These are phyloP conservation scores for Iguana delicatissima DNA, from an alignment of 2,797 vertebrate species.

Conservation along the genomic window DNA sequence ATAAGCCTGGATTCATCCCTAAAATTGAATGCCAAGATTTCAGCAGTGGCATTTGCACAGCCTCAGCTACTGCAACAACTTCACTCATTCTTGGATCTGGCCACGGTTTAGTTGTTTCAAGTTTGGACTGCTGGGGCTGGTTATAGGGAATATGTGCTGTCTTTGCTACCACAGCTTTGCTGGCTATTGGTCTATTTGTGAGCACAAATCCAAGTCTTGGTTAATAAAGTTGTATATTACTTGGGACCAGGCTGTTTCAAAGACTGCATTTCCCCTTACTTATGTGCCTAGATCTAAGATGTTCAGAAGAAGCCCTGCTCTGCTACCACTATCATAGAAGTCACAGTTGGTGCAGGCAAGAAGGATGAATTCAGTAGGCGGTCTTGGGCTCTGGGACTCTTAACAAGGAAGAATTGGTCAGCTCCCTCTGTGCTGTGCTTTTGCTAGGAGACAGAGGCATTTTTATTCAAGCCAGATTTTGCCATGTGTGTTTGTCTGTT, in stretches of 20 bases:
- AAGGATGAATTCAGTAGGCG: not conserved
- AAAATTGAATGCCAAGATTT: no score
- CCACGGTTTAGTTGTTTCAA: not conserved
- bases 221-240: not conserved
- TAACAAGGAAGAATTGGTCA: not conserved
- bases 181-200: no score
- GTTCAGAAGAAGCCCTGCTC: not conserved
- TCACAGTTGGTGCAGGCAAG: not conserved
- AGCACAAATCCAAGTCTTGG: not conserved
- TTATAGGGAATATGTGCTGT: not conserved
- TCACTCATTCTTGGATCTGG: not conserved
- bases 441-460: not conserved
- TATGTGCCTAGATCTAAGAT: not conserved
- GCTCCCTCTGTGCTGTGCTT: not conserved
- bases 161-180: not conserved
- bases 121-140: not conserved
- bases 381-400: not conserved
- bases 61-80: not conserved
- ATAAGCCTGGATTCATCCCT: not conserved
- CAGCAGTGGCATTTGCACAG: not conserved
- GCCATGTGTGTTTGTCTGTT: not conserved
- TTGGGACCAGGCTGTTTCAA: not conserved
- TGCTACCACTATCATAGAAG: not conserved
- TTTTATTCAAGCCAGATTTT: no score
- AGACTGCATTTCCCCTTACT: not conserved